Base-by-base conservation (phyloP, 2,888 invertebrate species). In the Isoperla grammatica region DNA sequence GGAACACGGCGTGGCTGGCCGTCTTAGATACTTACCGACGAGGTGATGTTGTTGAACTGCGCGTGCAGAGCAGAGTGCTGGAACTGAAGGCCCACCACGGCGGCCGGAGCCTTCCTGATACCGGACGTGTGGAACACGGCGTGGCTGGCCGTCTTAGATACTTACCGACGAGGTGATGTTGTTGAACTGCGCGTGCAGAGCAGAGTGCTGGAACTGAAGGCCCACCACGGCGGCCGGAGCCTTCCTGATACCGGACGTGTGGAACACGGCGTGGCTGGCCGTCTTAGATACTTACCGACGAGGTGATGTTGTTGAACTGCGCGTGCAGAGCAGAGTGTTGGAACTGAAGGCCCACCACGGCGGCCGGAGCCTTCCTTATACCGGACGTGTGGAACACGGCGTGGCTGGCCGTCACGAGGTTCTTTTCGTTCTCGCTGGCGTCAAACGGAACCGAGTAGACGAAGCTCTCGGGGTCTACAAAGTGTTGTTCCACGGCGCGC, bases 151-250 rank as follows among this genome's bases (percentile, higher is more conserved):
- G 91, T 94, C n/a, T n/a, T n/a, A n/a, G n/a, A n/a, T n/a, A n/a
- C 20, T 53, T 53, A 11, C 29, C 29, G 37, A 17, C 4, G 82
- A 84, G 0, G 94, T 90, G 29, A 90, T 84, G 61, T 86, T 79
- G 56, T 82, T 77, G 71, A 95, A 91, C 61, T 84, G 79, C 2
- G 84, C 76, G 61, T 81, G 79, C 71, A 95, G 83, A 53, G 81
- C 78, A 0, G 76, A 75, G 71, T 91, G 90, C 1, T 86, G 84
- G 72, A 89, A 89, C 70, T 93, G 90, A 66, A 90, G 88, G 0
- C 95, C 95, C 2, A 92, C 88, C 1, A 95, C 95, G 19, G 91
- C 91, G 0, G 90, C 93, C 0, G 94, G 90, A 0, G 92, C 90
- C 71, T 86, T 83, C 23, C 93, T 0, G 93, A 90, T 0, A 92